These are phyloP conservation scores for Eupithecia vulgata DNA, from an alignment of 2,888 invertebrate genomes.

Conservation along the genomic window DNA sequence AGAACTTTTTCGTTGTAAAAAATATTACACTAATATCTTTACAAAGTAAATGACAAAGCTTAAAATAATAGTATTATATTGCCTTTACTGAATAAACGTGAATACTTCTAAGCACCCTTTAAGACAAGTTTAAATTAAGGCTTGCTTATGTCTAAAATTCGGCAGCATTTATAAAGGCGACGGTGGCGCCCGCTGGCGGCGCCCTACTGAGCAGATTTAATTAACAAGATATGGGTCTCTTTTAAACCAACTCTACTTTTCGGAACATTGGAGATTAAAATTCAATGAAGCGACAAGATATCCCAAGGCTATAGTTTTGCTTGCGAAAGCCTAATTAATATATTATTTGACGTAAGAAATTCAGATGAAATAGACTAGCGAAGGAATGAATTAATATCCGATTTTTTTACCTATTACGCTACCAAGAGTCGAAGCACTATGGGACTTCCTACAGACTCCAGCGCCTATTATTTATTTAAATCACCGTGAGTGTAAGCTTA, in stretches of 20 bases:
- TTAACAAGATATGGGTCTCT: constrained; percentile 83
- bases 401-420: no score
- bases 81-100: constrained; percentile 57
- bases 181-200: constrained; percentile 65
- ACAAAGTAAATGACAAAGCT: constrained; percentile 48
- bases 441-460: no score
- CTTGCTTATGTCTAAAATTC: constrained; percentile 77
- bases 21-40: constrained; percentile 10
- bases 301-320: constrained; percentile 60
- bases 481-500: no score
- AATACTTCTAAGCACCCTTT: constrained; percentile 66
- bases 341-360: constrained; percentile 34
- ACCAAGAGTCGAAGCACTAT: no score
- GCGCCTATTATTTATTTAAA: no score
- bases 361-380: not conserved
- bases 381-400: no score
- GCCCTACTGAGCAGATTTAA: constrained; percentile 81
- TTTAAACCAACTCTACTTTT: constrained; percentile 80
- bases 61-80: constrained; percentile 57
- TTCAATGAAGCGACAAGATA: constrained; percentile 74
- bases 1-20: constrained; percentile 6
- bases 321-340: constrained; percentile 51
- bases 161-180: constrained; percentile 72
- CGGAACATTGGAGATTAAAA: constrained; percentile 78
- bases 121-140: constrained; percentile 78